These are phyloP conservation scores for Aythya baeri DNA, from an alignment of 2,113 vertebrate species.

Conservation along the genomic window DNA sequence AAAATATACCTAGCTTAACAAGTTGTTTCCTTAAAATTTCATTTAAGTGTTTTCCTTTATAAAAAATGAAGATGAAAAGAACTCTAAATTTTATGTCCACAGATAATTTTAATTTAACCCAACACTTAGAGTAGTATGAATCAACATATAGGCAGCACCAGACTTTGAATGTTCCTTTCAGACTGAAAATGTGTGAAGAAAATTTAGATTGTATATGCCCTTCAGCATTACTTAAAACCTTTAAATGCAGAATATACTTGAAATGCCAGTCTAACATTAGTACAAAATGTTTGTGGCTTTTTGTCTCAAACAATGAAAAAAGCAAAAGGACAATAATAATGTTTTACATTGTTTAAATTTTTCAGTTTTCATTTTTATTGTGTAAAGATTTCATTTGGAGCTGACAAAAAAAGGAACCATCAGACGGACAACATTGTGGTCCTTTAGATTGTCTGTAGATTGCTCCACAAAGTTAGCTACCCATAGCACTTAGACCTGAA, in stretches of 20 bases:
- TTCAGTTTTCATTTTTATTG: background rate
- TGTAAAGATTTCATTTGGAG: background rate
- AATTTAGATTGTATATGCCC: background rate
- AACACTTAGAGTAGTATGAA: background rate
- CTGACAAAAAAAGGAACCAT: background rate
- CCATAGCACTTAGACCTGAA: background rate
- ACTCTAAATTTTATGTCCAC: background rate
- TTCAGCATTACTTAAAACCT: background rate
- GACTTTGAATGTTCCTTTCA: background rate
- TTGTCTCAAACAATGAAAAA: background rate
- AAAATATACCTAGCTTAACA: background rate
- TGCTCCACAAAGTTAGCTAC: background rate
- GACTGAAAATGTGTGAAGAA: background rate
- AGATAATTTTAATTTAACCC: background rate
- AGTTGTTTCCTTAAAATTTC: background rate
- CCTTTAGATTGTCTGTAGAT: background rate
- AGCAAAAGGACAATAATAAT: background rate
- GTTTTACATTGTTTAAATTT: background rate
- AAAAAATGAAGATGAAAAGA: background rate
- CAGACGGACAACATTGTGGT: background rate
- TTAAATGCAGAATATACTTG: background rate
- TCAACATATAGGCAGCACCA: too few relatives aligned
- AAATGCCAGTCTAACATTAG: background rate
- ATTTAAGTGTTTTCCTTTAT: background rate
- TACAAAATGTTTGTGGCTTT: background rate